These are phyloP conservation scores for Venustaconcha ellipsiformis DNA, from an alignment of 1,140 invertebrate genomes.

Conservation along the genomic window DNA sequence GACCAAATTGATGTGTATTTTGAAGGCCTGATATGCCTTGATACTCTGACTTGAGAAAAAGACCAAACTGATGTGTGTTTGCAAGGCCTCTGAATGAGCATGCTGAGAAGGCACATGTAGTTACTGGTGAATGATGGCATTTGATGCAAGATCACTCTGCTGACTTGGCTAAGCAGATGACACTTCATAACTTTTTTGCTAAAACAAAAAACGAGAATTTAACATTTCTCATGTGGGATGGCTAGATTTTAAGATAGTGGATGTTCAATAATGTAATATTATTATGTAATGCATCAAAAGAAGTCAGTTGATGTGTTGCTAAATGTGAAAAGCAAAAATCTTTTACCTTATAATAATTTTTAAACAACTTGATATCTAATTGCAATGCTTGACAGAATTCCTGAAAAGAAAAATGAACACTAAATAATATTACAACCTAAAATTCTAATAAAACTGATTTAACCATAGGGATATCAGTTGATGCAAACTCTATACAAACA, in stretches of 20 bases:
- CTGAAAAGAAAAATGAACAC: constrained; percentile 33
- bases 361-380: constrained; percentile 71
- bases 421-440: not conserved
- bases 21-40: too few relatives aligned
- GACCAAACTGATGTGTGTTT: not conserved
- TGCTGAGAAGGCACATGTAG: not conserved
- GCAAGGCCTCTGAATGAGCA: too few relatives aligned
- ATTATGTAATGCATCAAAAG: not conserved
- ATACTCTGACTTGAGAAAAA: too few relatives aligned
- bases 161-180: not conserved
- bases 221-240: not conserved
- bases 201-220: not conserved
- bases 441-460: not conserved
- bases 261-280: not conserved
- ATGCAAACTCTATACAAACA: not conserved
- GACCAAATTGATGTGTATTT: too few relatives aligned
- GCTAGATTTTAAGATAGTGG: not conserved
- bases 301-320: not conserved
- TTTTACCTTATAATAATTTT: constrained; percentile 71
- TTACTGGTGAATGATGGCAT: not conserved
- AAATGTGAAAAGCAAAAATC: not conserved
- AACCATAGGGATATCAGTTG: too few relatives aligned
- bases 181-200: not conserved
- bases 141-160: not conserved
- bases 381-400: constrained; percentile 71